Evolutionary conservation across 2,888 invertebrate genomes (phyloP), one percentile per base, ranked within the genome.

Genomic region (Drosophila acutilabella): DNA sequence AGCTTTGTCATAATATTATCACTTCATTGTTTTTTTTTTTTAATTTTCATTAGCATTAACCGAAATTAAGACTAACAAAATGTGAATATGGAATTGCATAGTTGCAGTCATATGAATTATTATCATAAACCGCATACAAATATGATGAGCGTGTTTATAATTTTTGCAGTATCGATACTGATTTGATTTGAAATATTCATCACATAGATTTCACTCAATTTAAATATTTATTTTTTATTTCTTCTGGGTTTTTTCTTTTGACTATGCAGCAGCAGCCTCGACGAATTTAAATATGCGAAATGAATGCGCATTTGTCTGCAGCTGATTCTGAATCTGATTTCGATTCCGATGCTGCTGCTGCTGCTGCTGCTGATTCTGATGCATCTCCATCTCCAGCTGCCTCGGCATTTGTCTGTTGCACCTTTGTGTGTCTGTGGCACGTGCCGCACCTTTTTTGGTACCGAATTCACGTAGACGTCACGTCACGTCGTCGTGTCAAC

Each of bases 401-500:
- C 23, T 23, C 23, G 23, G 23, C 60, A 75, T 72, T 67, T 53
- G 64, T 45, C 53, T 69, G 56, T 57, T 52, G 65, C 57, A 62
- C 56, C 81, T 68, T 66, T 66, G 66, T 56, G 66, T 56, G 64
- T 14, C 14, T 20, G 58, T 54, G 38, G 59, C 61, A 69, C 64
- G 69, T 69, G 45, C 48, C 40, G n/a, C 38, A 59, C 41, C 33
- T 30, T 53, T 54, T 48, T 38, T 18, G 30, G 30, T 33, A 18
- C 41, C 45, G 23, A 36, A 56, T 61, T 13, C 64, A 36, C 45
- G 57, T 67, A 36, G 30, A 51, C 51, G 10, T 51, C 45, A 11
- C 52, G 56, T 76, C 80, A 76, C 67, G 68, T 76, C 38, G 54
- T 41, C 61, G 57, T 71, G 64, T 71, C 79, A 66, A 66, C 52